Evolutionary conservation across 2,888 invertebrate species (phyloP).

Genomic region (Hyppa rectilinea): DNA sequence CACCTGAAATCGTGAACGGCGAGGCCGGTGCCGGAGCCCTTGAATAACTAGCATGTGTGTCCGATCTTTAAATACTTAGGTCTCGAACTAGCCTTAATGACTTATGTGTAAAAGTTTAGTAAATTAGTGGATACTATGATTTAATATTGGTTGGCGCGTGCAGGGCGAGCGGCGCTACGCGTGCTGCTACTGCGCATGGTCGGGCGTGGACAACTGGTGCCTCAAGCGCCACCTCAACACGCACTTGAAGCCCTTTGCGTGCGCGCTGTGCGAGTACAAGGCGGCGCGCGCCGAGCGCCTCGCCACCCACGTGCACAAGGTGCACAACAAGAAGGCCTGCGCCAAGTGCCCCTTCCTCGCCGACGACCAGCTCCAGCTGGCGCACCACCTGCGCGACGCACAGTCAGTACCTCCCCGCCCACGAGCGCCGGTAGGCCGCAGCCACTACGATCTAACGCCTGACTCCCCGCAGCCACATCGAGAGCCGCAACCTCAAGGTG

Average conservation of each 20-base stretch:
- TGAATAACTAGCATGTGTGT: too few relatives aligned
- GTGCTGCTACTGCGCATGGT: slow-evolving; percentile 98
- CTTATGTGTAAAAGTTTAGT: neutral
- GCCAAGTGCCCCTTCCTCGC: slow-evolving; percentile 96
- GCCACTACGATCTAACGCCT: slow-evolving; percentile 1
- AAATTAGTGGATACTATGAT: neutral
- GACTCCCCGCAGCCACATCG: slow-evolving; percentile 89
- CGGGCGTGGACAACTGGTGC: slow-evolving; percentile 98
- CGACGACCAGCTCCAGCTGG: slow-evolving; percentile 95
- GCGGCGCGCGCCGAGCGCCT: slow-evolving; percentile 97
- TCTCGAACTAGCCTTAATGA: too few relatives aligned
- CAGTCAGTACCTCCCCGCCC: slow-evolving; percentile 90
- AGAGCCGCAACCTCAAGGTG: slow-evolving; percentile 91
- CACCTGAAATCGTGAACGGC: too few relatives aligned
- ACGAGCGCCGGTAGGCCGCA: neutral
- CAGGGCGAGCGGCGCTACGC: slow-evolving; percentile 94
- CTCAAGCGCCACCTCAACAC: slow-evolving; percentile 97
- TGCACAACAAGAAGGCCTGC: slow-evolving; percentile 97
- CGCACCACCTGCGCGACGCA: slow-evolving; percentile 94
- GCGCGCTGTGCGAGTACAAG: slow-evolving; percentile 97
- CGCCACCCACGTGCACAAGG: slow-evolving; percentile 97
- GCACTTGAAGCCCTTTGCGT: slow-evolving; percentile 97
- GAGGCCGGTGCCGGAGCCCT: too few relatives aligned
- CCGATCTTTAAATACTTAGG: too few relatives aligned
- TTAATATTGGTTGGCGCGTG: neutral